Evolutionary conservation across 2,888 invertebrate genomes (phyloP).

Genomic region (Rhimphoctona megacephalus): DNA sequence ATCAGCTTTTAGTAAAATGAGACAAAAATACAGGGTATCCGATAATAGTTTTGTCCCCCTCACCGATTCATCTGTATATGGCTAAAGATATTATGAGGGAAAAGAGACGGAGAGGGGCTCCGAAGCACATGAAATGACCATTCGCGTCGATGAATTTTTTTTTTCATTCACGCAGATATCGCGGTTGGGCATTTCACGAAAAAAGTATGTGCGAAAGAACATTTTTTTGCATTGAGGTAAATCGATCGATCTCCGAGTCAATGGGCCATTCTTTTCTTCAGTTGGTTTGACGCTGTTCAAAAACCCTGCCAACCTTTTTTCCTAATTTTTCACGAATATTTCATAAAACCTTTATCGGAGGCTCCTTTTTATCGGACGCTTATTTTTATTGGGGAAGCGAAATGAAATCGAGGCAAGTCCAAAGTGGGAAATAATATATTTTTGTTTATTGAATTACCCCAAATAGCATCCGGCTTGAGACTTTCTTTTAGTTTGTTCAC

Average conservation of each 20-base stretch:
- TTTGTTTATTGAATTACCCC: background rate
- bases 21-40: slow-evolving; percentile 82
- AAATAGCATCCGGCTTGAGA: too few species aligned
- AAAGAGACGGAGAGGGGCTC: slow-evolving; percentile 30
- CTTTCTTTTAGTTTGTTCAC: background rate
- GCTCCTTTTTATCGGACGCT: background rate
- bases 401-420: background rate
- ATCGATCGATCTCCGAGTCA: slow-evolving; percentile 40
- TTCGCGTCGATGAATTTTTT: slow-evolving; percentile 63
- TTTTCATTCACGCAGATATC: slow-evolving; percentile 9
- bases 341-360: background rate
- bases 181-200: slow-evolving; percentile 24
- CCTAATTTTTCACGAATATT: slow-evolving; percentile 8
- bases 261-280: slow-evolving; percentile 35
- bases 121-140: slow-evolving; percentile 79
- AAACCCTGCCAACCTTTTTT: slow-evolving; percentile 5
- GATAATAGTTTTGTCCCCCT: slow-evolving; percentile 58
- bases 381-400: background rate
- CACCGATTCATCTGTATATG: slow-evolving; percentile 39
- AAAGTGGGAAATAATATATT: background rate
- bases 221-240: slow-evolving; percentile 27
- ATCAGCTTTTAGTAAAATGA: slow-evolving; percentile 84
- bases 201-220: slow-evolving; percentile 48
- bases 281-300: slow-evolving; percentile 3
- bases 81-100: slow-evolving; percentile 40